Evolutionary conservation across 2,888 invertebrate species (phyloP), one percentile per base, ranked within the genome.

Genomic region (Orthonychiurus folsomi): DNA sequence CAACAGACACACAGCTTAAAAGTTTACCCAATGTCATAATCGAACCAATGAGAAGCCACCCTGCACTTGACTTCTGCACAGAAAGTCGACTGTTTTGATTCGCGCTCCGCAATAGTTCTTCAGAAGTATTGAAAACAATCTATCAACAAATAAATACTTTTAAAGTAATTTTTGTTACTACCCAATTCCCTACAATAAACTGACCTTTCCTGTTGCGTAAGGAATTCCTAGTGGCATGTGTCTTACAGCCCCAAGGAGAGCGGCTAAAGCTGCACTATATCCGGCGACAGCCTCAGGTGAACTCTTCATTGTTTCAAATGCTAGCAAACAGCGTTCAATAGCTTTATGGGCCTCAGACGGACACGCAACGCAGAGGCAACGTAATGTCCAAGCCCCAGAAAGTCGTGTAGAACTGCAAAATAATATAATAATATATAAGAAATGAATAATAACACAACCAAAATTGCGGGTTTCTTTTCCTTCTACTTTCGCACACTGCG

Each of bases 21-120:
- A n/a, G 62, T 77, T 76, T 77, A 85, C 90, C 95, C 69, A 97
- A 79, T 0, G 95, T 94, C 86, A 96, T 94, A 60, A 99, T 91
- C 61, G 97, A 89, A 47, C 95, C 95, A 72, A 99, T 91, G 52
- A 99, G 81, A 56, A 96, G 82, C 99, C 99, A 99, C 27, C 97
- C 97, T 47, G 96, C 95, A 76, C 94, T 93, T 1, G 96, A 95
- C 74, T 96, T 84, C 72, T 94, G 93, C 66, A 95, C 82, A 0
- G 96, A 95, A 62, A 99, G 82, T 59, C 96, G 83, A 77, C 93
- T 93, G 78, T 94, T 97, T 79, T 97, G 96, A 74, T 92, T 93
- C 1, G 99, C 97, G 66, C 95, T 94, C 67, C 96, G 83, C 56
- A 99, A 79, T 71, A 99, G 79, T 76, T 99, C 97, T 79, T 99